phyloP scores from a whole-genome alignment of 2,113 vertebrate species.

The Thalassarche chlororhynchos region DNA sequence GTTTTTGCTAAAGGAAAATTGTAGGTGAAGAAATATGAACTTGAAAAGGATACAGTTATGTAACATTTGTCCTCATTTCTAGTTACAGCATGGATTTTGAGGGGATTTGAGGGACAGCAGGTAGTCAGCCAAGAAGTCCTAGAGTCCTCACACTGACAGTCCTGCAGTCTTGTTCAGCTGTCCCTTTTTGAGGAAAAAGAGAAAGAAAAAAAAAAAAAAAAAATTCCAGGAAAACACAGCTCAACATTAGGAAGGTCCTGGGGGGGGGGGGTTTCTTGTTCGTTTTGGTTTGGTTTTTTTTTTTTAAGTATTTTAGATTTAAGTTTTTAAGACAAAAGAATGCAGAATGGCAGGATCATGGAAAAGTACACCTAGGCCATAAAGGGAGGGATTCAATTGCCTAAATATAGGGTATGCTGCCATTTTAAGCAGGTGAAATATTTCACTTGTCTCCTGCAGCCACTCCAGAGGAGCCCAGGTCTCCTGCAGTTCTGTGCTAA shows the following conservation, averaged over 20 bases:
- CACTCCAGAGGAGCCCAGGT: neutral
- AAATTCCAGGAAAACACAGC: neutral
- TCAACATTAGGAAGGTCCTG: neutral
- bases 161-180: neutral
- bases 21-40: neutral
- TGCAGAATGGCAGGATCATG: neutral
- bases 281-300: neutral
- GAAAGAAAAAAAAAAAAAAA: neutral
- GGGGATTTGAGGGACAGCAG: rapidly evolving
- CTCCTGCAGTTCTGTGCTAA: neutral
- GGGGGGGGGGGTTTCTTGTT: rapidly evolving
- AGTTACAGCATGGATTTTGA: neutral
- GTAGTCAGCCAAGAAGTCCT: neutral
- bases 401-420: neutral
- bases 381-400: neutral
- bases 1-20: neutral
- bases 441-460: neutral
- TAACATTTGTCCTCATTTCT: neutral
- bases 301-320: too few relatives aligned
- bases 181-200: neutral
- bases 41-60: neutral
- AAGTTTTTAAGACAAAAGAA: neutral
- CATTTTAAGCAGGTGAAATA: neutral
- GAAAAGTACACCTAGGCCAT: neutral
- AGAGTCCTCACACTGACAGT: neutral